Base-by-base conservation (phyloP, 1,140 invertebrate species). In the Geopemphigus sp. region DNA sequence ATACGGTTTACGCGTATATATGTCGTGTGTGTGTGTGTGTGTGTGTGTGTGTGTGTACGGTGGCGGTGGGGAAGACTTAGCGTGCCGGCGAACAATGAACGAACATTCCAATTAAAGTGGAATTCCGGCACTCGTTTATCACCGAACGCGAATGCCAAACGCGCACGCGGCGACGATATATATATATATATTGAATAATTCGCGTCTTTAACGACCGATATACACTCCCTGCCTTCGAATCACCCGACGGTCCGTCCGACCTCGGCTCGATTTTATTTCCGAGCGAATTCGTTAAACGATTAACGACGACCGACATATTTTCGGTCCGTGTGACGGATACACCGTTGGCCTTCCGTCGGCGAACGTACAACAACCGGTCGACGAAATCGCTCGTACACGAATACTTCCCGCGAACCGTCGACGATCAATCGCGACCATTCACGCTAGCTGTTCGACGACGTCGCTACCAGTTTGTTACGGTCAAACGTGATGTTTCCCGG, bases 71-170 rank as follows among this genome's bases (percentile, higher is more conserved):
- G 59, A 6, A 17, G 29, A n/a, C 19, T 22, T 64, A 29, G 17
- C 61, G 29, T 64, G 61, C 61, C 11, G 19, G n/a, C 19, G 15
- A 45, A 50, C 45, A 53, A 70, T 70, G 47, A 32, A 47, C 45
- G 22, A 50, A 50, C 5, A 15, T 70, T 70, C 45, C 66, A 70
- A 70, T 70, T 70, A 70, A 70, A 70, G 50, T n/a, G 45, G 19
- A 50, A 70, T 70, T 53, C 66, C 66, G n/a, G 45, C 66, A 39
- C 66, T 50, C 45, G 66, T 70, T 70, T 70, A 70, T 70, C 66
- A 70, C 22, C 45, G 14, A 24, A 39, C 19, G 45, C 39, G 12
- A 24, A 39, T 5, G 45, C 57, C 24, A 61, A 26, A 14, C 22
- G 57, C 11, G 12, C 47, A 12, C 26, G 26, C 26, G 59, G 1